These are phyloP conservation scores for Hozukius guyotensis DNA, from an alignment of 2,797 vertebrate genomes.

Conservation along the genomic window DNA sequence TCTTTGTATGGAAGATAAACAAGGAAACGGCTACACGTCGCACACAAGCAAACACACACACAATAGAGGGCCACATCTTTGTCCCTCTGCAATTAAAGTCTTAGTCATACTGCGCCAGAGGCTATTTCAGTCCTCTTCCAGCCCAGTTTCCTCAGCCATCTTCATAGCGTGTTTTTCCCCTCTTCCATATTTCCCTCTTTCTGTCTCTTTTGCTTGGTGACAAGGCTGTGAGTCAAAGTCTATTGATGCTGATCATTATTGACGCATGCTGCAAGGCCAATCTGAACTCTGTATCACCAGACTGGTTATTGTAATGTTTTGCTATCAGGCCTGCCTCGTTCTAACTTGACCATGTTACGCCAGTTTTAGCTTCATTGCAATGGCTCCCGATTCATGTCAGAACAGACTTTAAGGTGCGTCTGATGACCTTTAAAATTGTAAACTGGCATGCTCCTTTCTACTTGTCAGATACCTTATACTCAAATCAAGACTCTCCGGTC, in stretches of 20 bases:
- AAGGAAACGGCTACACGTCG: conserved; percentile 35
- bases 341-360: no score
- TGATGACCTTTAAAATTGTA: no score
- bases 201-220: conserved; percentile 18
- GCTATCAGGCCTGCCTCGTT: no score
- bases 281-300: neutral
- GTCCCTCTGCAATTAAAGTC: conserved; percentile 80
- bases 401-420: no score
- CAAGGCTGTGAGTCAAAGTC: conserved; percentile 37
- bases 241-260: conserved; percentile 48
- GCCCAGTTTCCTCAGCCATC: conserved; percentile 57
- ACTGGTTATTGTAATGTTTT: no score
- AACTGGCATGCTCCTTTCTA: no score
- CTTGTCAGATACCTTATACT: no score
- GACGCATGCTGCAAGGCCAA: conserved; percentile 2
- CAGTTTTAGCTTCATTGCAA: no score
- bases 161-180: conserved; percentile 30
- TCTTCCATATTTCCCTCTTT: conserved; percentile 3
- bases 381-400: no score
- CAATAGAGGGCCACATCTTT: conserved; percentile 63
- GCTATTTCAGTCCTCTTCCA: conserved; percentile 77
- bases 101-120: conserved; percentile 79
- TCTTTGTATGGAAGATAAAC: conserved; percentile 34
- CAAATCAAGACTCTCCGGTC: no score
- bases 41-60: conserved; percentile 29